A percentile compares a stretch with the other conserved stretches of the same genome.
Evolutionary conservation across 2,113 vertebrate species (phyloP).

Genomic region (Solea senegalensis): DNA sequence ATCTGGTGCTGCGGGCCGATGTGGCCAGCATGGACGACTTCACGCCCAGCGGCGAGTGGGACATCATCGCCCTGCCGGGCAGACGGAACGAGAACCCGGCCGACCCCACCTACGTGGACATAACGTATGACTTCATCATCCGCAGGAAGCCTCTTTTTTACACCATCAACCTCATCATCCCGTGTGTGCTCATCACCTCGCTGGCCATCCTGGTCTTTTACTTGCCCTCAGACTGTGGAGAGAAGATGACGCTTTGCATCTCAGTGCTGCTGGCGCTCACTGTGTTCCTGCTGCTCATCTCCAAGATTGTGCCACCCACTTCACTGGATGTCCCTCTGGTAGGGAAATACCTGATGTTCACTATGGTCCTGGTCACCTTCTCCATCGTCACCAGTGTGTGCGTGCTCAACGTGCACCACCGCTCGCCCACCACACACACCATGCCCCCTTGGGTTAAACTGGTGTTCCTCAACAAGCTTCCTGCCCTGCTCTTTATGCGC

Average conservation of each 20-base stretch:
- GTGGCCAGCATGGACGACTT: constrained; percentile 96
- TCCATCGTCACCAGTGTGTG: constrained; percentile 97
- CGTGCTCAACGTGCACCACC: constrained; percentile 95
- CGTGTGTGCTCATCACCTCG: constrained; percentile 94
- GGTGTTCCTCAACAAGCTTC: constrained; percentile 93
- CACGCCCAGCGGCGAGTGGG: constrained; percentile 95
- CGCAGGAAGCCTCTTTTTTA: constrained; percentile 95
- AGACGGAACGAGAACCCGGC: constrained; percentile 91
- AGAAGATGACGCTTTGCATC: constrained; percentile 98
- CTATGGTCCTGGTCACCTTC: constrained; percentile 97
- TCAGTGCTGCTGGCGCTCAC: constrained; percentile 94
- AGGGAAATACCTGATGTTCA: constrained; percentile 98
- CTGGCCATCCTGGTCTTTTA: constrained; percentile 96
- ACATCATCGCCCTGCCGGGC: constrained; percentile 92
- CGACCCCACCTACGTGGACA: constrained; percentile 93
- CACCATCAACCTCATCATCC: constrained; percentile 97
- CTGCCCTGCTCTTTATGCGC: constrained; percentile 92
- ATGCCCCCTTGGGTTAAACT: constrained; percentile 95
- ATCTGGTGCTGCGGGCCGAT: constrained; percentile 90
- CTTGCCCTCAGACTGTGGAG: constrained; percentile 92
- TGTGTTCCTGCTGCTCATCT: constrained; percentile 95
- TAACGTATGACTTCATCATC: constrained; percentile 97
- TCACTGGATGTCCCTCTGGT: constrained; percentile 94
- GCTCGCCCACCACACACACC: constrained; percentile 95
- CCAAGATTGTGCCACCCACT: constrained; percentile 95